Conservation (phyloP, 2,113 vertebrate species). For the Neodontobutis hainanensis region DNA sequence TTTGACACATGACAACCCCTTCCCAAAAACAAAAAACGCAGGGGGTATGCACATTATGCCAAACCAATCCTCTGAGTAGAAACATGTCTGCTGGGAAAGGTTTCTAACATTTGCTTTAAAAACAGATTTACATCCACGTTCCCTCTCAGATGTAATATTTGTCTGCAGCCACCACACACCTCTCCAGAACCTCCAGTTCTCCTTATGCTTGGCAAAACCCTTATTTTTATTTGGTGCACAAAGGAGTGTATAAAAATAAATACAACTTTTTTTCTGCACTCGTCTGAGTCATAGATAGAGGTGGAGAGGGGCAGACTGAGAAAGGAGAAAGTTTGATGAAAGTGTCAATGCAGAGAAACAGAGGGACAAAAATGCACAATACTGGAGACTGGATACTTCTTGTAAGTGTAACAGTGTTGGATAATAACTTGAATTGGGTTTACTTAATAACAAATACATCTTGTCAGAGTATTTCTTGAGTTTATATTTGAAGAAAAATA, state of each 20-base stretch:
- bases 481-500: too few relatives aligned
- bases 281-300: constrained; percentile 65
- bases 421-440: background rate
- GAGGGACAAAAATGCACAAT: background rate
- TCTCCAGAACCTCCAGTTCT: constrained; percentile 35
- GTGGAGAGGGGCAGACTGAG: background rate
- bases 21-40: constrained; percentile 45
- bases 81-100: too few relatives aligned
- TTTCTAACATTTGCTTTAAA: too few relatives aligned
- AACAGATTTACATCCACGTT: background rate
- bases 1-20: constrained; percentile 23
- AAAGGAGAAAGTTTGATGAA: constrained; percentile 15
- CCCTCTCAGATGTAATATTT: constrained; percentile 32
- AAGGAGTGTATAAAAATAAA: constrained; percentile 29
- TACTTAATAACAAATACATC: too few relatives aligned
- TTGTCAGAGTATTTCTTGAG: too few relatives aligned
- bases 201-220: constrained; percentile 62
- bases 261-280: constrained; percentile 56
- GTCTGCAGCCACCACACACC: constrained; percentile 39
- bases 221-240: constrained; percentile 50
- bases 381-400: background rate
- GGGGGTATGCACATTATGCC: background rate
- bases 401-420: background rate
- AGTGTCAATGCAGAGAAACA: constrained; percentile 27
- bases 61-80: constrained; percentile 3